Evolutionary conservation across 2,113 vertebrate genomes (phyloP).

Genomic region (Cyanocitta stelleri): DNA sequence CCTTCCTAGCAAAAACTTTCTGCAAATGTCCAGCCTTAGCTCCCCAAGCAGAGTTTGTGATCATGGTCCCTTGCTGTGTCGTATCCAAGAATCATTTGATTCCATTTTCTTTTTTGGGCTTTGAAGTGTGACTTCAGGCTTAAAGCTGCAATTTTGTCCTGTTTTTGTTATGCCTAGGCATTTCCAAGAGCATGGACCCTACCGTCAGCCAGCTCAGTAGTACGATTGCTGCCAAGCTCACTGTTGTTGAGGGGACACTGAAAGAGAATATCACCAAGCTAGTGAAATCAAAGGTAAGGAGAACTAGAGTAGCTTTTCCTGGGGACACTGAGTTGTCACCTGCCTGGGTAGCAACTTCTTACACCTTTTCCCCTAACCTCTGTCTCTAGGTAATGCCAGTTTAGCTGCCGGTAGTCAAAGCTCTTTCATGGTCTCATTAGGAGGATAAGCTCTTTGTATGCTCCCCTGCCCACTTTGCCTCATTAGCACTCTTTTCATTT

Average conservation of each 20-base stretch:
- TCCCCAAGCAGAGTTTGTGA: neutral
- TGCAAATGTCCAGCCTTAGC: neutral
- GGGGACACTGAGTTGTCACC: neutral
- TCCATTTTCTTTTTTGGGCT: neutral
- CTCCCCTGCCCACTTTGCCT: neutral
- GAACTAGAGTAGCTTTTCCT: neutral
- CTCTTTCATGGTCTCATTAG: neutral
- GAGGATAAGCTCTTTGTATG: neutral
- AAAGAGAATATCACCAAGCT: constrained; percentile 93
- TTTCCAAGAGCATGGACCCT: constrained; percentile 88
- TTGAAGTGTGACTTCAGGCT: neutral
- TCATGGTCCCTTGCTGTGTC: neutral
- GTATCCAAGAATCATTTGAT: neutral
- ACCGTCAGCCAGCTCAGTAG: constrained; percentile 84
- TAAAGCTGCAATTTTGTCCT: neutral
- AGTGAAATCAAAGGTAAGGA: constrained; percentile 90
- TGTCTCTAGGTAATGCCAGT: neutral
- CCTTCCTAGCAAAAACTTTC: neutral
- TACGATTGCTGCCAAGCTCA: constrained; percentile 84
- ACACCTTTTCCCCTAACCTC: neutral
- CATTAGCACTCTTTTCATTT: neutral
- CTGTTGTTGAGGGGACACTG: constrained; percentile 84
- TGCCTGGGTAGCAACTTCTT: neutral
- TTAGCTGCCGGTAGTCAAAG: neutral
- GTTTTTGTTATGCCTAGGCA: constrained; percentile 53